These are phyloP conservation scores for Sphyrna mokarran DNA, from an alignment of 2,113 vertebrate genomes.

Conservation along the genomic window DNA sequence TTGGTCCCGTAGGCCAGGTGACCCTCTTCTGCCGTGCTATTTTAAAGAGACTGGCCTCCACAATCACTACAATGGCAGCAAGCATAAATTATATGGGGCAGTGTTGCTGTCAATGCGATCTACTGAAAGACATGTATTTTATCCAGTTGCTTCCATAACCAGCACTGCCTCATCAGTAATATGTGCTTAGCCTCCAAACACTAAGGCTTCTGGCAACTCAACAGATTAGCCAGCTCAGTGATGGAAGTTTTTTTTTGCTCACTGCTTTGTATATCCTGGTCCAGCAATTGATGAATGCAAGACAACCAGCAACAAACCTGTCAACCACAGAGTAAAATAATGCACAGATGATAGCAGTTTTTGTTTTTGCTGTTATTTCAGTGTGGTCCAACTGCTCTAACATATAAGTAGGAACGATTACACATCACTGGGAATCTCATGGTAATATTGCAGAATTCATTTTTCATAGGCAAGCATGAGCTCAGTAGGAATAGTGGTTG, in stretches of 20 bases:
- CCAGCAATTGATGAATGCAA: not conserved
- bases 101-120: not conserved
- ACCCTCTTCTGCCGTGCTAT: too few species aligned
- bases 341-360: not conserved
- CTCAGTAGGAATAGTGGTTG: not conserved
- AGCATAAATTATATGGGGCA: not conserved
- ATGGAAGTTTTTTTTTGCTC: not conserved
- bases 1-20: too few species aligned
- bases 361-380: not conserved
- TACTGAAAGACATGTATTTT: not conserved
- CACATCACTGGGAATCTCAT: not conserved
- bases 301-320: not conserved
- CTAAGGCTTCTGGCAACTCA: not conserved
- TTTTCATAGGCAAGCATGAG: not conserved
- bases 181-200: not conserved
- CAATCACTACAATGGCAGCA: too few species aligned
- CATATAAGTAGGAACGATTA: not conserved
- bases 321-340: not conserved
- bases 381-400: not conserved
- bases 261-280: not conserved
- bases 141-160: not conserved
- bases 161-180: not conserved
- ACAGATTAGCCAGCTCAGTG: not conserved
- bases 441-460: not conserved
- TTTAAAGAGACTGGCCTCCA: too few species aligned